phyloP scores from a whole-genome alignment of 2,113 vertebrate genomes.

The Pachycephala philippinensis region DNA sequence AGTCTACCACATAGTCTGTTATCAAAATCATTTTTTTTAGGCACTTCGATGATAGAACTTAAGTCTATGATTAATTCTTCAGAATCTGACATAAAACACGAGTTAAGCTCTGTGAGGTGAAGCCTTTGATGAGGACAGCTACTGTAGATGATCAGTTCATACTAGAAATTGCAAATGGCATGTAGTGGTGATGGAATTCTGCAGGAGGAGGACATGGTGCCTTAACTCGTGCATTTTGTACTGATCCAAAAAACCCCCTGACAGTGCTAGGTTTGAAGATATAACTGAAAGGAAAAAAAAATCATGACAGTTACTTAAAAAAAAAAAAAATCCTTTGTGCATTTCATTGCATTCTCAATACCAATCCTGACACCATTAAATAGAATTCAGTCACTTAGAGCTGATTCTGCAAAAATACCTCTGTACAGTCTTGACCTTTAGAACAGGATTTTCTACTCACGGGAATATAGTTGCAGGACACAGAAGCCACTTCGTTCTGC shows the following conservation, averaged over 20 bases:
- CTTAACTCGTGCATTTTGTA: neutral
- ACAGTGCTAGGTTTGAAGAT: neutral
- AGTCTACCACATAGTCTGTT: neutral
- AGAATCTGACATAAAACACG: neutral
- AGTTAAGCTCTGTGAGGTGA: neutral
- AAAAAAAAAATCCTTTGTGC: neutral
- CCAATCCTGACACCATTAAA: neutral
- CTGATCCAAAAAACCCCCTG: neutral
- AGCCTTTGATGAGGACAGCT: neutral
- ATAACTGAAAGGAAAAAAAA: neutral
- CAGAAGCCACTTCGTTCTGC: neutral
- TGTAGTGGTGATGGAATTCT: neutral
- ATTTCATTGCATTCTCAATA: neutral
- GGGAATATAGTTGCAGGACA: neutral
- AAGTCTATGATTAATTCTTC: neutral
- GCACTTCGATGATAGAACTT: neutral
- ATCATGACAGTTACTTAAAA: neutral
- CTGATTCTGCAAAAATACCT: neutral
- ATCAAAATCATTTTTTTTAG: neutral
- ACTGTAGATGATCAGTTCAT: neutral
- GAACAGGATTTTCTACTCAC: neutral
- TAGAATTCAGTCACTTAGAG: neutral
- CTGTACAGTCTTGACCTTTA: neutral
- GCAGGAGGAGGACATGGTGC: neutral
- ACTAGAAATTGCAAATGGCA: neutral